Evolutionary conservation across 1,140 invertebrate genomes (phyloP), one percentile per base, ranked within the genome.

Genomic region (Drosophila eugracilis): DNA sequence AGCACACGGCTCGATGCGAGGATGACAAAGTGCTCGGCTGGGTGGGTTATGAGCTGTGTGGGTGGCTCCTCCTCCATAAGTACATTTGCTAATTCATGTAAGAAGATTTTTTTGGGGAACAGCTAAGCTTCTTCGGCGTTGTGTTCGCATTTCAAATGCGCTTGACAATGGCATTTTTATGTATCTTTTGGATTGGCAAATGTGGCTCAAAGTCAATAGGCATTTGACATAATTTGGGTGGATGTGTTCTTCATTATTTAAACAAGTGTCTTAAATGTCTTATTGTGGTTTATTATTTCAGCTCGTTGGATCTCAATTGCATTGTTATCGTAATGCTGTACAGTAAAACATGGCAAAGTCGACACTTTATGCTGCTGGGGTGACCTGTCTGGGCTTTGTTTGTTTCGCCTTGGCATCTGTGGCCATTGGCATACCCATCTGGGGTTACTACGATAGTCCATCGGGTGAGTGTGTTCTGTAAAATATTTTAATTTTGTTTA

Each of bases 401-500:
- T 96, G 96, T 84, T 95, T 96, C 80, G 94, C 95, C 37, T 93
- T 96, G 72, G 95, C 95, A 30, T 94, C 95, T 41, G 94, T 95
- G 17, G 95, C 95, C 34, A 94, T 96, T 45, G 94, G 94, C 63
- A 92, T 95, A 78, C 96, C 96, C 36, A 94, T 95, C 76, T 97
- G 96, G 96, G 96, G 96, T 54, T 95, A 96, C 89, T 97, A 95
- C 92, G 94, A 94, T 77, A 96, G 94, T 90, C 92, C 84, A 55
- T 75, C 84, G 32, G 90, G 90, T 86, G 48, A 53, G 72, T 80
- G 15, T 2, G n/a, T 7, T 24, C 42, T 39, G 14, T 50, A 36
- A 2, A 17, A 47, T 69, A 30, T 60, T 83, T 59, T 74, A 69
- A 37, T 93, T 93, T 21, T 92, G 17, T 15, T 24, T 14, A 94